phyloP scores from a whole-genome alignment of 1,140 invertebrate genomes.

The Drosophila santomea region DNA sequence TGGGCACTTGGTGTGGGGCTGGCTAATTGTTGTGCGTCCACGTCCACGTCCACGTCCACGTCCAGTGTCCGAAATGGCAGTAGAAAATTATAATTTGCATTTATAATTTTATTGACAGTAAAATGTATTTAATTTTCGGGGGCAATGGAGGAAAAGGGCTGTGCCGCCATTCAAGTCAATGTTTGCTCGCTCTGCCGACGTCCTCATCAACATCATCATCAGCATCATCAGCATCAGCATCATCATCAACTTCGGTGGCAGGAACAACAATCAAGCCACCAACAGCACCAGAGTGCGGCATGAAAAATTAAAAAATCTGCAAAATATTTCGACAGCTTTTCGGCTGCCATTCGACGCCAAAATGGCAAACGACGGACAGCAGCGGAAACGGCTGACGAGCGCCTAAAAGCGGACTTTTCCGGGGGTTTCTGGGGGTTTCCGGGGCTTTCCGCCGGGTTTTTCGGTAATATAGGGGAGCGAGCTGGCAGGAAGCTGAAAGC shows the following conservation, averaged over 20 bases:
- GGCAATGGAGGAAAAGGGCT: constrained; percentile 34
- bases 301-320: constrained; percentile 78
- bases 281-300: constrained; percentile 46
- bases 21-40: too few species aligned
- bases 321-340: constrained; percentile 81
- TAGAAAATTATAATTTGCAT: constrained; percentile 83
- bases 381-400: constrained; percentile 68
- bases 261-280: constrained; percentile 31
- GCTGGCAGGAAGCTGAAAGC: constrained; percentile 45
- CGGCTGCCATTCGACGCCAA: constrained; percentile 31
- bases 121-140: constrained; percentile 80
- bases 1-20: too few species aligned
- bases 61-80: constrained; percentile 61
- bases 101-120: constrained; percentile 83
- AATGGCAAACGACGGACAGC: constrained; percentile 38
- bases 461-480: neutral
- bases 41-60: neutral
- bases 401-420: constrained; percentile 32
- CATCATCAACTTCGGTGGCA: constrained; percentile 37
- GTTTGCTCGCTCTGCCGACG: constrained; percentile 24
- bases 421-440: neutral
- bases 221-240: constrained; percentile 10
- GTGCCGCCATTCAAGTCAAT: constrained; percentile 43
- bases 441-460: neutral
- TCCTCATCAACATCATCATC: neutral